phyloP scores from a whole-genome alignment of 2,888 invertebrate species.

The Copidosoma aretas region DNA sequence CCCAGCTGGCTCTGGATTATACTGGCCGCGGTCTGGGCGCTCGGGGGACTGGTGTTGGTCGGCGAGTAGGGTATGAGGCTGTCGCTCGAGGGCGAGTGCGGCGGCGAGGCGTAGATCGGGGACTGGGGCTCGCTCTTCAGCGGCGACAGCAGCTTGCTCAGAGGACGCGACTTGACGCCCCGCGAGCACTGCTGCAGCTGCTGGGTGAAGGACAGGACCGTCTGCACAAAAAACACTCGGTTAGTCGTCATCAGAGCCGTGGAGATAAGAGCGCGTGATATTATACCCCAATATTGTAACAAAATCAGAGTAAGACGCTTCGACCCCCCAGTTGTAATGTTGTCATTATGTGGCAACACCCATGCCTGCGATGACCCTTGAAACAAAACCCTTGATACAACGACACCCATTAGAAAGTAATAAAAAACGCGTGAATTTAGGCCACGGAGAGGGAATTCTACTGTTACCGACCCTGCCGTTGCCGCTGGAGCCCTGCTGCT shows the following conservation, averaged over 20 bases:
- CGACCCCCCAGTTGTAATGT: no score
- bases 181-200: slow-evolving; percentile 87
- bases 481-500: slow-evolving; percentile 41
- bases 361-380: no score
- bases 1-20: slow-evolving; percentile 60
- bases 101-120: slow-evolving; percentile 83
- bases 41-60: slow-evolving; percentile 60
- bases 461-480: slow-evolving; percentile 52
- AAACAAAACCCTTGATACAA: no score
- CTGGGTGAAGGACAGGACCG: slow-evolving; percentile 88
- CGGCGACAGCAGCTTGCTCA: slow-evolving; percentile 69
- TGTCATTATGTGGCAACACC: background rate
- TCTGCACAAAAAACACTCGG: slow-evolving; percentile 48
- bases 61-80: slow-evolving; percentile 64
- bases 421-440: no score
- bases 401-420: no score
- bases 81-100: slow-evolving; percentile 74
- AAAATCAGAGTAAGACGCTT: no score
- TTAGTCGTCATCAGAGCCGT: no score
- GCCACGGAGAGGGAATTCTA: no score
- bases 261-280: no score
- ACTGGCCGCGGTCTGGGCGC: slow-evolving; percentile 59
- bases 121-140: slow-evolving; percentile 73
- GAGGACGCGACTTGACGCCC: slow-evolving; percentile 70
- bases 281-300: no score